Percentiles rank a stretch among this genome's conserved stretches.
These are phyloP conservation scores for Bembecia ichneumoniformis DNA, from an alignment of 2,888 invertebrate species.

Conservation along the genomic window DNA sequence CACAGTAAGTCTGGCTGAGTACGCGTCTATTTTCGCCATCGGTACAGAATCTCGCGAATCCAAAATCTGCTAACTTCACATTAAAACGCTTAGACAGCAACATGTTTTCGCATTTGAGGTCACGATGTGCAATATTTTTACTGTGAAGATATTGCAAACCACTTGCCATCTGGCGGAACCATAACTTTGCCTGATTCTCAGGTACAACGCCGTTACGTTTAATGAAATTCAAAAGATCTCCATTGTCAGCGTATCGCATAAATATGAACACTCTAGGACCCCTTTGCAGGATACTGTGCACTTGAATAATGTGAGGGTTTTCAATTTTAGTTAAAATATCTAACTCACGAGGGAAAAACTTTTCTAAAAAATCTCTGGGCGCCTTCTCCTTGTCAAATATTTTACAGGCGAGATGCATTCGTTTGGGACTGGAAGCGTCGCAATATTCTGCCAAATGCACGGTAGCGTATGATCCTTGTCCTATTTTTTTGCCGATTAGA, in stretches of 20 bases:
- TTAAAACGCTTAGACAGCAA: constrained; percentile 86
- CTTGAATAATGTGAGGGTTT: constrained; percentile 92
- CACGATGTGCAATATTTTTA: constrained; percentile 89
- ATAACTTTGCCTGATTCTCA: constrained; percentile 84
- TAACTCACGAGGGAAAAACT: constrained; percentile 94
- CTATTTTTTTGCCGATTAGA: constrained; percentile 87
- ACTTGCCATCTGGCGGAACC: constrained; percentile 89
- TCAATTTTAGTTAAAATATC: constrained; percentile 90
- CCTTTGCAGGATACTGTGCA: constrained; percentile 87
- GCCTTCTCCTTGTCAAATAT: constrained; percentile 93
- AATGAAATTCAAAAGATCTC: constrained; percentile 89
- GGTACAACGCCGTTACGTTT: constrained; percentile 82
- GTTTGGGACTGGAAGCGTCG: constrained; percentile 79
- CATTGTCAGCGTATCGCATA: constrained; percentile 93
- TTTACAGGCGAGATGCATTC: constrained; percentile 87
- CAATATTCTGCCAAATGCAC: constrained; percentile 89
- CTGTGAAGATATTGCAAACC: constrained; percentile 88
- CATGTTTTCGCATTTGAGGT: constrained; percentile 95
- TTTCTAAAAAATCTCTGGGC: constrained; percentile 89
- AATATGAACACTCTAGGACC: constrained; percentile 90
- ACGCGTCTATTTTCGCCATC: constrained; percentile 81
- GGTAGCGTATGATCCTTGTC: constrained; percentile 92
- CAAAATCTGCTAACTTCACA: constrained; percentile 94
- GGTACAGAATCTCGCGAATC: constrained; percentile 88
- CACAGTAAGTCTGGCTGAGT: constrained; percentile 92